A percentile compares a stretch with the other conserved stretches of the same genome.
Evolutionary conservation across 2,888 invertebrate genomes (phyloP).

Genomic region (Thalpophila matura): DNA sequence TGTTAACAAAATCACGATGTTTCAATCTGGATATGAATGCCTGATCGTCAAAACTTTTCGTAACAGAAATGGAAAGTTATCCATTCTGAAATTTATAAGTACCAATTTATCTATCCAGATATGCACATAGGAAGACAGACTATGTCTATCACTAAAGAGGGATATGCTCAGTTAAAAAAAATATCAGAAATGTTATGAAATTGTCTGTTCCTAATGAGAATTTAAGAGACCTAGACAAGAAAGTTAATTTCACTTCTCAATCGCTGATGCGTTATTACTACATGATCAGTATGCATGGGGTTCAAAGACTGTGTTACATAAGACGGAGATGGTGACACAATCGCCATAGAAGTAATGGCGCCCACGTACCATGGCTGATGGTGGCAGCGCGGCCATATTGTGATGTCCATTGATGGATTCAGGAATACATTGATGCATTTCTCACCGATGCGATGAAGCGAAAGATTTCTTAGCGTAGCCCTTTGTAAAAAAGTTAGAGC

Average conservation of each 20-base stretch:
- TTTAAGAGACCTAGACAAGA: constrained; percentile 1
- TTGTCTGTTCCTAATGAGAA: background rate
- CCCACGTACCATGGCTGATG: constrained; percentile 19
- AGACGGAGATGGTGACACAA: constrained; percentile 39
- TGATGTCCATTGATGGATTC: constrained; percentile 18
- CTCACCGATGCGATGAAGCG: constrained; percentile 9
- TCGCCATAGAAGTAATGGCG: constrained; percentile 38
- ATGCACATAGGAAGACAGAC: background rate
- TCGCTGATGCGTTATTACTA: constrained; percentile 2
- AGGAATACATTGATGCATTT: constrained; percentile 23
- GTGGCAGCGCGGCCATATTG: constrained; percentile 14
- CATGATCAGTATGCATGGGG: constrained; percentile 34
- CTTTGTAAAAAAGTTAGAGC: background rate
- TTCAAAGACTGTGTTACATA: constrained; percentile 29
- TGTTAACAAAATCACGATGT: constrained; percentile 27
- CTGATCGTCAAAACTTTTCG: constrained; percentile 7
- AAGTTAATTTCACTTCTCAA: constrained; percentile 12
- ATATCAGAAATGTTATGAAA: too few relatives aligned
- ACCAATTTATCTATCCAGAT: background rate
- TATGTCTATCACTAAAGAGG: too few relatives aligned
- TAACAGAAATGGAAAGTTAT: constrained; percentile 24
- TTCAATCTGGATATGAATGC: background rate
- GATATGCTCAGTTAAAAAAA: too few relatives aligned
- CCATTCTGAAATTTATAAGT: background rate
- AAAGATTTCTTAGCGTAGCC: constrained; percentile 3